Conservation (phyloP, 2,888 invertebrate species). For the Orchesella flavescens region DNA sequence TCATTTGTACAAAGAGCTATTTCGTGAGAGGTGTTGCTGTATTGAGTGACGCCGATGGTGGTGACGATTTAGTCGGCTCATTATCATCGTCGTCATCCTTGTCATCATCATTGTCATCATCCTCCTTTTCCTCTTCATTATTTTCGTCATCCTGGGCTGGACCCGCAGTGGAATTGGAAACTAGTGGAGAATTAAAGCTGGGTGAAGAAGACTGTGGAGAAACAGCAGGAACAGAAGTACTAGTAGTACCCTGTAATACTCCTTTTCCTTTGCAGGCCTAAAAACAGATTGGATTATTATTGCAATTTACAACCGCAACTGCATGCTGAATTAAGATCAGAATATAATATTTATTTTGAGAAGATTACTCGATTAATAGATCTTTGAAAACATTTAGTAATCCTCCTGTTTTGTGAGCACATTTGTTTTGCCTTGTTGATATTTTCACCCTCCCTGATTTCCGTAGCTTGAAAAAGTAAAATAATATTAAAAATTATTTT, state of each 20-base stretch:
- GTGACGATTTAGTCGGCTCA: not conserved
- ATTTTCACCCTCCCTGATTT: not conserved
- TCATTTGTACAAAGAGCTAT: not conserved
- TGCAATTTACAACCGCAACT: too few relatives aligned
- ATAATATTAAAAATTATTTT: too few relatives aligned
- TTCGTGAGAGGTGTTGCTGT: not conserved
- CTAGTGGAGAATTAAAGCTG: too few relatives aligned
- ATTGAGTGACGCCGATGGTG: not conserved
- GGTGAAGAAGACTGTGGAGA: too few relatives aligned
- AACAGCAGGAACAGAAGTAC: too few relatives aligned
- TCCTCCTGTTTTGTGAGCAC: constrained; percentile 10
- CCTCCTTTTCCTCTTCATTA: not conserved
- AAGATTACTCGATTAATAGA: constrained; percentile 15
- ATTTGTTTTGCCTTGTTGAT: not conserved
- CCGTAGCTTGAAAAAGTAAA: not conserved
- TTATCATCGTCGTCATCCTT: not conserved
- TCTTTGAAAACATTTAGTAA: constrained; percentile 26
- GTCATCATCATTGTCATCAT: constrained; percentile 10
- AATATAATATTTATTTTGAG: too few relatives aligned
- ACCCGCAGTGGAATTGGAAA: too few relatives aligned
- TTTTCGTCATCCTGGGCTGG: too few relatives aligned
- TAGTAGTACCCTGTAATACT: not conserved
- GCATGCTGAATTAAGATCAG: too few relatives aligned
- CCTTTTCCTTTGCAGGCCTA: constrained; percentile 7
- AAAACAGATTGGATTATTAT: not conserved